Evolutionary conservation across 92 coral and sea anemone genomes (phyloP).

Genomic region (Actinernus sp.): DNA sequence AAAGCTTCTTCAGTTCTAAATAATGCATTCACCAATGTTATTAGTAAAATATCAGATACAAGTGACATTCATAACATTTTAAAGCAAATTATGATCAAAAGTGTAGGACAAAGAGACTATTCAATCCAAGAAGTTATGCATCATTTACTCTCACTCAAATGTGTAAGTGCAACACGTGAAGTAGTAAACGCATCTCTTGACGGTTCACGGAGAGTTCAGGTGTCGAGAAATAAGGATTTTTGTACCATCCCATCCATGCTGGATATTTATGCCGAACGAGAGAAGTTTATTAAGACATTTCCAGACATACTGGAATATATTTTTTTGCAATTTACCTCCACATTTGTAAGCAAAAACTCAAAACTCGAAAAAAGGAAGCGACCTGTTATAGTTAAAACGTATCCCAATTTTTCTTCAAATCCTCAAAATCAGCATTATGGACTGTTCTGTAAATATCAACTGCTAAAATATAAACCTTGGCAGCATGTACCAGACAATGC

Average conservation of each 20-base stretch:
- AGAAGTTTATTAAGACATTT: constrained; percentile 24
- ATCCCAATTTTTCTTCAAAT: constrained; percentile 43
- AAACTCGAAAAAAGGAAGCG: constrained; percentile 23
- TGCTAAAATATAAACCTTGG: constrained; percentile 62
- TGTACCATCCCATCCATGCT: constrained; percentile 53
- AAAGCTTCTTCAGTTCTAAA: constrained; percentile 60
- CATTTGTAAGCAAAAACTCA: constrained; percentile 13
- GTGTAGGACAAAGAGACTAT: constrained; percentile 68
- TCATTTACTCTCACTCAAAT: constrained; percentile 57
- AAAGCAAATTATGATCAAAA: constrained; percentile 60
- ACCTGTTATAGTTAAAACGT: constrained; percentile 39
- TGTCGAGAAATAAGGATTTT: constrained; percentile 17
- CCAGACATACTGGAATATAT: constrained; percentile 46
- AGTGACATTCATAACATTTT: constrained; percentile 41
- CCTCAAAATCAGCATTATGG: constrained; percentile 44
- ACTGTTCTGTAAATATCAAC: constrained; percentile 57
- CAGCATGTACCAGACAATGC: constrained; percentile 33
- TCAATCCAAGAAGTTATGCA: constrained; percentile 78
- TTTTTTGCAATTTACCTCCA: constrained; percentile 54
- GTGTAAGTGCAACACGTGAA: constrained; percentile 53
- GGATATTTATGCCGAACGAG: constrained; percentile 65
- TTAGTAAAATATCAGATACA: constrained; percentile 25
- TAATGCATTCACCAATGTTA: constrained; percentile 64
- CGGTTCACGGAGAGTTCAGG: constrained; percentile 36
- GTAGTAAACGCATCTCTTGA: constrained; percentile 28